These are phyloP conservation scores for Rhyacichthys aspro DNA, from an alignment of 2,797 vertebrate species.

Conservation along the genomic window DNA sequence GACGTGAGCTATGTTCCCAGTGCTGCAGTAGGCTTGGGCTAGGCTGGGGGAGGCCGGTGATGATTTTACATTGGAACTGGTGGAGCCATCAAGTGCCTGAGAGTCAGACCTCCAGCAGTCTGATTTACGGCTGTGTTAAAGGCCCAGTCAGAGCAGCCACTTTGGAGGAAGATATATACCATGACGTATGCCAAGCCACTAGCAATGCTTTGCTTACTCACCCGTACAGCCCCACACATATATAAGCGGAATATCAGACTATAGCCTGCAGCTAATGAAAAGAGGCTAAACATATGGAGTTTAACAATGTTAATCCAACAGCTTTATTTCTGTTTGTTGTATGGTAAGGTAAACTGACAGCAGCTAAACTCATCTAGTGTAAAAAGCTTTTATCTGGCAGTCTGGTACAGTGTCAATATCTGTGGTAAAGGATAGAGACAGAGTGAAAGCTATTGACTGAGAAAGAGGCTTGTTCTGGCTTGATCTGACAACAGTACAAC, in stretches of 20 bases:
- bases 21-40: conserved; percentile 17
- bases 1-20: conserved; percentile 47
- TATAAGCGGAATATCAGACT: conserved; percentile 18
- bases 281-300: conserved; percentile 41
- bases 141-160: conserved; percentile 53
- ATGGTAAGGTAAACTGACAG: not conserved
- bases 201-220: conserved; percentile 54
- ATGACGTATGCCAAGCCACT: conserved; percentile 47
- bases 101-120: conserved; percentile 48
- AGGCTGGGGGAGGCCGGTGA: conserved; percentile 2
- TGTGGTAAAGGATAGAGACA: conserved; percentile 11
- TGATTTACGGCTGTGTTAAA: conserved; percentile 68
- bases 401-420: conserved; percentile 17
- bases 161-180: conserved; percentile 58
- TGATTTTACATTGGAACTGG: conserved; percentile 27
- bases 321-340: conserved; percentile 14
- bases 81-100: conserved; percentile 29
- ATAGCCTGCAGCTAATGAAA: conserved; percentile 28
- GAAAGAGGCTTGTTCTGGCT: conserved; percentile 5
- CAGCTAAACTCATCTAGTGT: not conserved
- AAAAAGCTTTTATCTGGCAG: not conserved
- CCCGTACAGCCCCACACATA: conserved; percentile 24
- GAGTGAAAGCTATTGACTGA: conserved; percentile 24
- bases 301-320: conserved; percentile 16
- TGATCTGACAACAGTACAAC: conserved; percentile 45